phyloP scores from a whole-genome alignment of 1,140 invertebrate genomes.

The Drosophila pectinifera region DNA sequence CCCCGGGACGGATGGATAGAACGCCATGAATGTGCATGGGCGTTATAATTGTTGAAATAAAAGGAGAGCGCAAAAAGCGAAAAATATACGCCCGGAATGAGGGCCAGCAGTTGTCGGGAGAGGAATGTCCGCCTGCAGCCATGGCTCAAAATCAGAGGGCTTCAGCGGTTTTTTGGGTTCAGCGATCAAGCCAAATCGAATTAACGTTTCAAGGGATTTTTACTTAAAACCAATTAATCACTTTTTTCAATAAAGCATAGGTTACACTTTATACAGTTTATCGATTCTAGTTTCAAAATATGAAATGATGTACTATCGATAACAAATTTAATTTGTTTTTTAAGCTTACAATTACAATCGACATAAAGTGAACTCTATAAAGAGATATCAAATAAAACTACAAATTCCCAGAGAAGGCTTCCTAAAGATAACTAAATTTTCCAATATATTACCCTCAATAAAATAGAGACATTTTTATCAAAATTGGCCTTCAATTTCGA shows the following conservation, averaged over 20 bases:
- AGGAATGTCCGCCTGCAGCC: conserved; percentile 5
- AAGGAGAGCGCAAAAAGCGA: background rate
- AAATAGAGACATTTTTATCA: too few relatives aligned
- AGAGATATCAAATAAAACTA: too few relatives aligned
- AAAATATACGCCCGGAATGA: background rate
- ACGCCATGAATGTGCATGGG: conserved; percentile 35
- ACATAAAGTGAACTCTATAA: too few relatives aligned
- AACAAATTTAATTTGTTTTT: background rate
- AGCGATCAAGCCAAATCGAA: conserved; percentile 7
- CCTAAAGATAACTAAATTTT: too few relatives aligned
- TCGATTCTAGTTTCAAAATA: too few relatives aligned
- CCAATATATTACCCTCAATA: too few relatives aligned
- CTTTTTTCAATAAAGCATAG: background rate
- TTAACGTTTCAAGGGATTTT: background rate
- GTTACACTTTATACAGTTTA: too few relatives aligned
- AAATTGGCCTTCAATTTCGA: too few relatives aligned
- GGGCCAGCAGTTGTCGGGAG: background rate
- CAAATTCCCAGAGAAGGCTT: too few relatives aligned
- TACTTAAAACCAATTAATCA: background rate
- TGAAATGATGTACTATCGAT: background rate
- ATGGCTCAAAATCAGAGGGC: conserved; percentile 1
- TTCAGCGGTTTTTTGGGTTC: background rate
- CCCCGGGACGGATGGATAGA: conserved; percentile 37
- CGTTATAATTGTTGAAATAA: conserved; percentile 31
- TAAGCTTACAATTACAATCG: too few relatives aligned